Conservation (phyloP, 2,113 vertebrate species). For the Macroglossus sobrinus region DNA sequence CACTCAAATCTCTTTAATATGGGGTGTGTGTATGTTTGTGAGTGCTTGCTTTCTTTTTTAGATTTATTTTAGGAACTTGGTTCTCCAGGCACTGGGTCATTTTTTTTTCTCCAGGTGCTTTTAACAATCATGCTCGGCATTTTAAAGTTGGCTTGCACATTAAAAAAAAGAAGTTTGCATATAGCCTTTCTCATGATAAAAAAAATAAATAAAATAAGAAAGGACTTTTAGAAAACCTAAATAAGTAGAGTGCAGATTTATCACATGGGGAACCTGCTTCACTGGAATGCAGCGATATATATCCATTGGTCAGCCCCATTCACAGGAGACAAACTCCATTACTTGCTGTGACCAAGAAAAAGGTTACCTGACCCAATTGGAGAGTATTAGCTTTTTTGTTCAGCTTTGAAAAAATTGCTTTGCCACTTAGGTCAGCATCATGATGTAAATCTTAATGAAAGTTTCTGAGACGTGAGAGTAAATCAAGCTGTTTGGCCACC, state of each 20-base stretch:
- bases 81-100: neutral
- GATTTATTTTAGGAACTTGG: slow-evolving; percentile 42
- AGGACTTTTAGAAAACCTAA: slow-evolving; percentile 39
- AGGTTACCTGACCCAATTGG: slow-evolving; percentile 47
- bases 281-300: neutral
- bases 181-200: slow-evolving; percentile 7
- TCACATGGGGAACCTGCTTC: neutral
- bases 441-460: slow-evolving; percentile 78
- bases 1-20: neutral
- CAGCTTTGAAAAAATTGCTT: slow-evolving; percentile 74
- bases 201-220: slow-evolving; percentile 46
- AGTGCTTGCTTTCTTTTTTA: neutral
- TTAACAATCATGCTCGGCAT: slow-evolving; percentile 16
- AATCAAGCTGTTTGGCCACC: slow-evolving; percentile 58
- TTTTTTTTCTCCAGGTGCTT: neutral
- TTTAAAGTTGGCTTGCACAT: neutral
- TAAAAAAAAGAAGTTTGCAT: neutral
- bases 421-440: slow-evolving; percentile 71
- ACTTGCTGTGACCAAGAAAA: slow-evolving; percentile 48
- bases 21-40: neutral
- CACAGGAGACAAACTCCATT: slow-evolving; percentile 45
- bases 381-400: slow-evolving; percentile 55
- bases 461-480: slow-evolving; percentile 66
- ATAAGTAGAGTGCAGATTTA: neutral
- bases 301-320: slow-evolving; percentile 32